Evolutionary conservation across 2,797 vertebrate genomes (phyloP).

Genomic region (Platalea minor): DNA sequence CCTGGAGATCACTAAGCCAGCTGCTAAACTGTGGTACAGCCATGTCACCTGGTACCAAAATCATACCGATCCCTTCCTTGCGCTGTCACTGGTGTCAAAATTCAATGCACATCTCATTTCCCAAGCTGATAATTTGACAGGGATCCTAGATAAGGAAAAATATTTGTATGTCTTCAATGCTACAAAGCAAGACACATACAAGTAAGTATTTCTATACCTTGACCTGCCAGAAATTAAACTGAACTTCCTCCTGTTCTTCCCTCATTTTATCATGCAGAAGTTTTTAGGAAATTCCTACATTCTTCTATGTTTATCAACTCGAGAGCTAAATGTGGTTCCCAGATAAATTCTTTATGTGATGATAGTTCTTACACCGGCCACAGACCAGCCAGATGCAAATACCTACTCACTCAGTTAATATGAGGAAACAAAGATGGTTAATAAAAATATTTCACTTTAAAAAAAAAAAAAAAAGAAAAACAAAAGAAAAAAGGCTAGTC

Average conservation of each 20-base stretch:
- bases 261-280: background rate
- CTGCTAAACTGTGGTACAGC: background rate
- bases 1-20: constrained; percentile 44
- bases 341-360: constrained; percentile 3
- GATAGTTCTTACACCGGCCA: background rate
- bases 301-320: background rate
- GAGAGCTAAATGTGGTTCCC: constrained; percentile 7
- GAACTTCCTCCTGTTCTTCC: background rate
- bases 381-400: background rate
- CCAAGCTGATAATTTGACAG: background rate
- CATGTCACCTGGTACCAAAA: background rate
- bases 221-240: background rate
- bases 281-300: constrained; percentile 3
- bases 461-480: too few relatives aligned
- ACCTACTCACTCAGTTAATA: background rate
- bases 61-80: background rate
- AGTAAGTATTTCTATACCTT: background rate
- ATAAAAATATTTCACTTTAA: background rate
- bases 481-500: background rate
- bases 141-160: background rate
- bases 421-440: background rate
- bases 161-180: background rate
- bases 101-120: background rate
- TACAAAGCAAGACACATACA: background rate
- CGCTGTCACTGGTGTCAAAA: background rate